Evolutionary conservation across 1,140 invertebrate genomes (phyloP).

Genomic region (Drosophila biarmipes): DNA sequence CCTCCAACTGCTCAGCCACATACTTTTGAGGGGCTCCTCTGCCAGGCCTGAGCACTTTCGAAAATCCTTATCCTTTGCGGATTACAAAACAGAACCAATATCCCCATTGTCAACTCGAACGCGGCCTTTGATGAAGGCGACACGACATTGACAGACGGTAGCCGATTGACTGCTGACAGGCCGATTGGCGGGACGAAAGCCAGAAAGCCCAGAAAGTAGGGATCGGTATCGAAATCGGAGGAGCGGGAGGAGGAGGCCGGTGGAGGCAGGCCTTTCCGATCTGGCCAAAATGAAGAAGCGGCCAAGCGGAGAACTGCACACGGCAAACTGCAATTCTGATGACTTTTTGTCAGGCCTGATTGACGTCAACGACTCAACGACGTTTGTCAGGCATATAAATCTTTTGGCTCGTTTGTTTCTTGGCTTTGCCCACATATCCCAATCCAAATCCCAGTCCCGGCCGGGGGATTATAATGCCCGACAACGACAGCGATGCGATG

Average conservation of each 20-base stretch:
- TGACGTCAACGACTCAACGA: conserved; percentile 76
- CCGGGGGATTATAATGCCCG: conserved; percentile 63
- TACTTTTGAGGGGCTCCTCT: background rate
- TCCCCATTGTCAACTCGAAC: conserved; percentile 62
- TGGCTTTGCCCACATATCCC: conserved; percentile 30
- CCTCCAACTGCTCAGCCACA: background rate
- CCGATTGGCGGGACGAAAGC: conserved; percentile 19
- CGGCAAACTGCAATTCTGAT: conserved; percentile 66
- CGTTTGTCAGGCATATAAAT: conserved; percentile 74
- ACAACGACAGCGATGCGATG: conserved; percentile 46
- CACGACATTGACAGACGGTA: conserved; percentile 78
- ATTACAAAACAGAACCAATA: conserved; percentile 35
- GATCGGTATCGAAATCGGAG: conserved; percentile 1
- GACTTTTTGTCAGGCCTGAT: conserved; percentile 80
- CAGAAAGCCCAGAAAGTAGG: conserved; percentile 8
- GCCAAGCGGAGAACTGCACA: conserved; percentile 19
- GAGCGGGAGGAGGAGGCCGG: conserved; percentile 2
- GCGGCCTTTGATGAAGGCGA: conserved; percentile 78
- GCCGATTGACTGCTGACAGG: conserved; percentile 76
- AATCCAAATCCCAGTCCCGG: conserved; percentile 15
- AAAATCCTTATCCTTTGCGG: conserved; percentile 48
- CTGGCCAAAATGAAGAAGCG: conserved; percentile 38
- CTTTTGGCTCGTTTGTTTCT: conserved; percentile 71
- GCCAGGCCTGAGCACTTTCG: conserved; percentile 19
- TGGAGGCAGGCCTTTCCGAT: conserved; percentile 19